These are phyloP conservation scores for Erynnis tages DNA, from an alignment of 2,888 invertebrate genomes.

Conservation along the genomic window DNA sequence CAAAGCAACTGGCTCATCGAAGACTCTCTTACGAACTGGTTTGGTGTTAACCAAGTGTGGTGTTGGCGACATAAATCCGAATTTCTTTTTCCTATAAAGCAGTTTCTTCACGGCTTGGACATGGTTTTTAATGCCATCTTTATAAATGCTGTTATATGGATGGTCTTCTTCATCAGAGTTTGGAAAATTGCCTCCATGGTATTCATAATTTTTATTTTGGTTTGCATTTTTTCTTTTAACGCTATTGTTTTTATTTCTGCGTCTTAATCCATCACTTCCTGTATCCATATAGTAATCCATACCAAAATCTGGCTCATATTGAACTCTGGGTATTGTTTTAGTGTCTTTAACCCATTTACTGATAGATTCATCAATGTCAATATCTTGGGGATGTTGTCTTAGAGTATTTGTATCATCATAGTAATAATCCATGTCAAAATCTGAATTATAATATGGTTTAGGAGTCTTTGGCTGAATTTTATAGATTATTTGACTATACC, in stretches of 20 bases:
- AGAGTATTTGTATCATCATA: conserved; percentile 29
- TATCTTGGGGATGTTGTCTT: neutral
- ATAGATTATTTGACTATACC: neutral
- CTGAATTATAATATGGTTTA: conserved; percentile 14
- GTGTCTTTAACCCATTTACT: neutral
- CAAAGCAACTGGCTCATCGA: neutral
- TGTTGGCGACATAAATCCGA: conserved; percentile 30
- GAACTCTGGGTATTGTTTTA: no score
- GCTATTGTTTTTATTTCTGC: conserved; percentile 20
- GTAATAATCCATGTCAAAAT: conserved; percentile 48
- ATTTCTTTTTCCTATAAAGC: conserved; percentile 37
- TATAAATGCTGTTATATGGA: conserved; percentile 34
- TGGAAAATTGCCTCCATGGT: conserved; percentile 6
- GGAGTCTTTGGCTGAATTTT: neutral
- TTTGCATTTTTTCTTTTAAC: no score
- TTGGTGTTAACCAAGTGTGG: neutral
- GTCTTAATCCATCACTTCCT: neutral
- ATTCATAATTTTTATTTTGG: neutral
- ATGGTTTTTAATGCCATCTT: conserved; percentile 38
- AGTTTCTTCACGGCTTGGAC: conserved; percentile 43
- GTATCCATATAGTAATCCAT: neutral
- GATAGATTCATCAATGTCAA: conserved; percentile 24
- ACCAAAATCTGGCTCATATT: conserved; percentile 30
- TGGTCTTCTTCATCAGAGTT: conserved; percentile 29
- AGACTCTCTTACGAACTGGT: neutral